Conservation (phyloP, 2,888 invertebrate species). For the Tinea trinotella region DNA sequence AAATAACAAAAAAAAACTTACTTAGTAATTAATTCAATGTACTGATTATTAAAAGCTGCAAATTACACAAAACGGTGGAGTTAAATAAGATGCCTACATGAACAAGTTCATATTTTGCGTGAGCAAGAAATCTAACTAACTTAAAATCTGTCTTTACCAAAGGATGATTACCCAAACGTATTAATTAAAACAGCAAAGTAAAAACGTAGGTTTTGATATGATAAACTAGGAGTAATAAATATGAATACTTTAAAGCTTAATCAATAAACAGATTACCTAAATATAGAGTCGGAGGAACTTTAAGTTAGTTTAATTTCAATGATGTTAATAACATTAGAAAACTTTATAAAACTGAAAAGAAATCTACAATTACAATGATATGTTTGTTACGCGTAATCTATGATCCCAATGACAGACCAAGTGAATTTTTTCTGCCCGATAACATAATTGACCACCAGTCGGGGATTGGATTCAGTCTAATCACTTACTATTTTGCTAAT, state of each 20-base stretch:
- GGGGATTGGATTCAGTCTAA: neutral
- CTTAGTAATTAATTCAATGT: neutral
- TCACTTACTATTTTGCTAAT: no score
- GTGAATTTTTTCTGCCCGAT: neutral
- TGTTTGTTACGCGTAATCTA: neutral
- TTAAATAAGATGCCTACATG: no score
- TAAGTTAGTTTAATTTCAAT: neutral
- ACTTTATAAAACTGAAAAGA: neutral
- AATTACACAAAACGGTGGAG: no score
- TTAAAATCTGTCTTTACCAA: no score
- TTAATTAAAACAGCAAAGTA: no score
- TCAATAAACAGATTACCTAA: neutral
- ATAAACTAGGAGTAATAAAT: no score
- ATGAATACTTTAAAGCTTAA: neutral
- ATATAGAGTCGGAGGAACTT: neutral
- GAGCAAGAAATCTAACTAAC: no score
- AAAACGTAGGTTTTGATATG: no score
- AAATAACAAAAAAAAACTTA: neutral
- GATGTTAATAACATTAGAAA: neutral
- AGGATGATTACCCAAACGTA: no score
- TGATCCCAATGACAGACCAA: constrained; percentile 7
- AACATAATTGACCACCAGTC: neutral
- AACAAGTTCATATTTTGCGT: no score
- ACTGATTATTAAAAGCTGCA: neutral
- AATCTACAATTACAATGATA: constrained; percentile 6